These are phyloP conservation scores for Hyppa rectilinea DNA, from an alignment of 2,888 invertebrate species.

Conservation along the genomic window DNA sequence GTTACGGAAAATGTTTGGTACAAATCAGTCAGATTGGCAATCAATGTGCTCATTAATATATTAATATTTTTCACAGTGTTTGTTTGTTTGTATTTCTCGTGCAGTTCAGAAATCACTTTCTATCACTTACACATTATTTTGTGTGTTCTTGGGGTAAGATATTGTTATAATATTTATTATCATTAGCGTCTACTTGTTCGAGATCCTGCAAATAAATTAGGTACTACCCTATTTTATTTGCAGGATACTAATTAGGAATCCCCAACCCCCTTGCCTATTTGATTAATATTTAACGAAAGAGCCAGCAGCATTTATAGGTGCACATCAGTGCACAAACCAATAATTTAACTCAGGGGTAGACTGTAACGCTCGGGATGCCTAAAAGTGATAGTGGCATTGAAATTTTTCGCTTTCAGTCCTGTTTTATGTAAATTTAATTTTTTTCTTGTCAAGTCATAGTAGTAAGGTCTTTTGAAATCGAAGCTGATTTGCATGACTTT, in stretches of 20 bases:
- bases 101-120: conserved; percentile 50
- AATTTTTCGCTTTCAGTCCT: background rate
- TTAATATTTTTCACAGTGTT: conserved; percentile 71
- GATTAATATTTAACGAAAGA: background rate
- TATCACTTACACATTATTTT: conserved; percentile 72
- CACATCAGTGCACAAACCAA: background rate
- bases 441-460: background rate
- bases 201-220: background rate
- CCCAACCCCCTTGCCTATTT: no score
- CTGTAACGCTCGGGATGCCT: background rate
- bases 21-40: conserved; percentile 64
- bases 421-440: no score
- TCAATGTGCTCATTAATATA: conserved; percentile 70
- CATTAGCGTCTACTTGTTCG: background rate
- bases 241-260: no score
- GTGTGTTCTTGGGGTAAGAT: conserved; percentile 76
- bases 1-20: conserved; percentile 48
- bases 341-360: background rate
- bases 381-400: background rate
- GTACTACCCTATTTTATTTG: no score
- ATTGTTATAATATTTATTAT: background rate
- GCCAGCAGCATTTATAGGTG: background rate
- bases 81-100: conserved; percentile 70
- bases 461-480: background rate
- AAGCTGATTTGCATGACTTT: background rate